A percentile compares a stretch with the other conserved stretches of the same genome.
Evolutionary conservation across 1,140 invertebrate species (phyloP).

Genomic region (Venturia canescens): DNA sequence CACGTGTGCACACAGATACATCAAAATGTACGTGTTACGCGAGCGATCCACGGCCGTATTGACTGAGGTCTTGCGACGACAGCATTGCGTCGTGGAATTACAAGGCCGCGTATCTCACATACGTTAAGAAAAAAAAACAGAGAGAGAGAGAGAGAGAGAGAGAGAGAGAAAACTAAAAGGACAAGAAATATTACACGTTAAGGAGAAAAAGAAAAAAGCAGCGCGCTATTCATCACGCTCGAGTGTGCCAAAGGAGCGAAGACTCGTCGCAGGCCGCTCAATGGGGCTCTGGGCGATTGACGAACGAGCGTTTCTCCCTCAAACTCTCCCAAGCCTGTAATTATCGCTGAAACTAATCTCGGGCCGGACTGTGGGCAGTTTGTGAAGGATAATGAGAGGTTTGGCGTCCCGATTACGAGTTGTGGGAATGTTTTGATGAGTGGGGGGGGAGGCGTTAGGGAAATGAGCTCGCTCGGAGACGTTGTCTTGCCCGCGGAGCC

Average conservation of each 20-base stretch:
- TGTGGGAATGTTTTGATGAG: no score
- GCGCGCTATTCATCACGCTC: not conserved
- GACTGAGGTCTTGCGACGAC: not conserved
- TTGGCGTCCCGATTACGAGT: no score
- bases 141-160: no score
- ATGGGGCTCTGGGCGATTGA: not conserved
- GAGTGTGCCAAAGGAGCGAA: not conserved
- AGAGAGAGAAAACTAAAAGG: no score
- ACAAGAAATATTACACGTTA: not conserved
- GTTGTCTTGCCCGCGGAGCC: no score
- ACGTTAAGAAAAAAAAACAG: not conserved
- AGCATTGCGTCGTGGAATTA: conserved; percentile 3
- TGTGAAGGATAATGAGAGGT: no score
- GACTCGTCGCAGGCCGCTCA: not conserved
- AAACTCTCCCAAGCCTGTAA: no score
- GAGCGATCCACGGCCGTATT: not conserved
- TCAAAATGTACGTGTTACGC: not conserved
- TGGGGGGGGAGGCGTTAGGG: no score
- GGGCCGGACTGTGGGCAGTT: no score
- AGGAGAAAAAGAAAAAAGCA: not conserved
- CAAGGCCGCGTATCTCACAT: not conserved
- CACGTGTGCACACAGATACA: not conserved
- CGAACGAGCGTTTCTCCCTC: not conserved
- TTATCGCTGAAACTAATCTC: no score
- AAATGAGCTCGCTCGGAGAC: no score